Evolutionary conservation across 2,113 vertebrate genomes (phyloP).

Genomic region (Macaca mulatta): DNA sequence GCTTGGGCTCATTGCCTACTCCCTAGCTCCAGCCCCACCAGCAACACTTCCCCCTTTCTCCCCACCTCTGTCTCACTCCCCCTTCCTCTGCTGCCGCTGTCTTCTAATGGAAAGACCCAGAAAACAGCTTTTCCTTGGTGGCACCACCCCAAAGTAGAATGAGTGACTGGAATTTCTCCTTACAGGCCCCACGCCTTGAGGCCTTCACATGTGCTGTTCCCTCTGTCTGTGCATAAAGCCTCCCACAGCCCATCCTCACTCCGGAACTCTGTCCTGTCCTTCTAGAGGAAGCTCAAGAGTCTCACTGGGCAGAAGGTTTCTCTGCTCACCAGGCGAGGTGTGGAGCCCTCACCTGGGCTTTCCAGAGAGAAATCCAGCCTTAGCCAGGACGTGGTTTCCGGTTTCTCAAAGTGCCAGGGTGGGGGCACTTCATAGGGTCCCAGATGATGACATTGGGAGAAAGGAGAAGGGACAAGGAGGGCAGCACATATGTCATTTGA

Average conservation of each 20-base stretch:
- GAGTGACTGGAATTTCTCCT: neutral
- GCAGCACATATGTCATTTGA: accelerated
- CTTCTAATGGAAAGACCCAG: neutral
- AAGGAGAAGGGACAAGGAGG: neutral
- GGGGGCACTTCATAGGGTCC: too few relatives aligned
- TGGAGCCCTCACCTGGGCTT: neutral
- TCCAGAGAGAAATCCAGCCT: neutral
- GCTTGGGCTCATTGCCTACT: too few relatives aligned
- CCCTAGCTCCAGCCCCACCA: neutral
- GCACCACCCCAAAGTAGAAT: too few relatives aligned
- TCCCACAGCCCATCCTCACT: too few relatives aligned
- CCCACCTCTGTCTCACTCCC: too few relatives aligned
- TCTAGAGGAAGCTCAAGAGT: neutral
- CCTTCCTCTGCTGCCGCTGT: neutral
- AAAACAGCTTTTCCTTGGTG: neutral
- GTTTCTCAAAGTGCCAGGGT: neutral
- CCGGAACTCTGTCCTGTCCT: neutral
- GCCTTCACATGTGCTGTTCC: neutral
- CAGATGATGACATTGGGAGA: neutral
- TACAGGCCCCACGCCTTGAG: accelerated
- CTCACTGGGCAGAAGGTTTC: neutral
- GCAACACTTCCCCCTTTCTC: too few relatives aligned
- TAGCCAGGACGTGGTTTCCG: neutral
- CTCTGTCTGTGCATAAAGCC: neutral
- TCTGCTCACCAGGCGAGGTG: neutral